A percentile compares a stretch with the other conserved stretches of the same genome.
Evolutionary conservation across 1,140 invertebrate genomes (phyloP).

Genomic region (Zaprionus gabonicus): DNA sequence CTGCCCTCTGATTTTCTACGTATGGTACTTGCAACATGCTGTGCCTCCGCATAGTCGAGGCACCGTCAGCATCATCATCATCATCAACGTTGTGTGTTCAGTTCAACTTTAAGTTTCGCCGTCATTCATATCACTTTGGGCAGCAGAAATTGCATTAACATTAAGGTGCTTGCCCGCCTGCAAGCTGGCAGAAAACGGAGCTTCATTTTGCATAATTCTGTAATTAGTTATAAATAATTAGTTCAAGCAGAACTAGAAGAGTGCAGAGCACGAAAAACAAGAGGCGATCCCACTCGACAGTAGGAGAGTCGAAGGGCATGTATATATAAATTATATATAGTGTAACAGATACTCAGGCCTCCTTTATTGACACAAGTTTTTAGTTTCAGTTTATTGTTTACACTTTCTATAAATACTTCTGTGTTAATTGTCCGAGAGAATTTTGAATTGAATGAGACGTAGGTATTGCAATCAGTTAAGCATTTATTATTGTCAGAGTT

Average conservation of each 20-base stretch:
- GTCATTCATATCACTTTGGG: conserved; percentile 37
- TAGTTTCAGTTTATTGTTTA: no score
- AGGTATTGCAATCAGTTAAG: no score
- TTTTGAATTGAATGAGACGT: no score
- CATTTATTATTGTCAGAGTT: no score
- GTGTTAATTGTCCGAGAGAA: no score
- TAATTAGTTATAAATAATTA: conserved; percentile 1
- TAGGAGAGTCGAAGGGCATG: no score
- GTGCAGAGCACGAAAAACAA: not conserved
- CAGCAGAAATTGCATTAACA: conserved; percentile 42
- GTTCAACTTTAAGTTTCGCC: conserved; percentile 46
- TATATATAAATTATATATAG: no score
- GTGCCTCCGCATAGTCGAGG: conserved; percentile 14
- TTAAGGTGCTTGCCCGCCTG: not conserved
- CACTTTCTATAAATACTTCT: no score
- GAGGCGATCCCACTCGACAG: no score
- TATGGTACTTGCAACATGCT: conserved; percentile 7
- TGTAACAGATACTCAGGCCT: no score
- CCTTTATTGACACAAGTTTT: no score
- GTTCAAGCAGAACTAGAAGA: not conserved
- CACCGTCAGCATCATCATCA: conserved; percentile 24
- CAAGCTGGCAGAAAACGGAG: not conserved
- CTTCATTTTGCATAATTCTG: not conserved
- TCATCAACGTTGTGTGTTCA: conserved; percentile 16
- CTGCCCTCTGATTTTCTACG: conserved; percentile 16